These are phyloP conservation scores for Fragum whitleyi DNA, from an alignment of 2,888 invertebrate species.

Conservation along the genomic window DNA sequence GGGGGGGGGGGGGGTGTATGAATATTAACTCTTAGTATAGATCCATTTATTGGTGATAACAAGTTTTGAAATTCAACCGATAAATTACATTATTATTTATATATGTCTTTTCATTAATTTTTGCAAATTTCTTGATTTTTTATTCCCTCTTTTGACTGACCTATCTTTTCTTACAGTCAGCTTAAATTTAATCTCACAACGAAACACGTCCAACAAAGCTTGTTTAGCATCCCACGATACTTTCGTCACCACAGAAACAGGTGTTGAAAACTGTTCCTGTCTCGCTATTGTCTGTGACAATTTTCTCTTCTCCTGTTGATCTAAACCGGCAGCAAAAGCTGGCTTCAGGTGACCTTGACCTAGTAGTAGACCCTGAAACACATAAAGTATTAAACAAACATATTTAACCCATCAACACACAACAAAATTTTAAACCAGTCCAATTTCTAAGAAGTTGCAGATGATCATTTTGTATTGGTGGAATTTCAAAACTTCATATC, in stretches of 20 bases:
- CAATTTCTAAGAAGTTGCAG: no score
- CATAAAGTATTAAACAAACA: neutral
- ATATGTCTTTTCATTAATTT: neutral
- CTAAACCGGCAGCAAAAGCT: constrained; percentile 86
- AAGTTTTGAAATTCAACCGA: no score
- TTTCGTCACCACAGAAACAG: constrained; percentile 89
- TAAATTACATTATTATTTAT: no score
- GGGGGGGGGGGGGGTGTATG: no score
- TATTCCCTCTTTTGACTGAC: neutral
- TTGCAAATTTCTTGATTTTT: neutral
- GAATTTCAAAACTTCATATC: no score
- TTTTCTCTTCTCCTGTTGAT: constrained; percentile 64
- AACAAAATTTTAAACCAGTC: no score
- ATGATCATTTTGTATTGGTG: no score
- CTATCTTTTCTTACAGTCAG: constrained; percentile 78
- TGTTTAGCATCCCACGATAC: constrained; percentile 89
- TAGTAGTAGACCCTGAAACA: constrained; percentile 89
- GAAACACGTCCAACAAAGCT: constrained; percentile 89
- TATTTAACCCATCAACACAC: no score
- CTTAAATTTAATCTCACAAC: constrained; percentile 87
- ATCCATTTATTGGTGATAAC: no score
- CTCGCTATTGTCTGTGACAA: no score
- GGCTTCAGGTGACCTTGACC: neutral
- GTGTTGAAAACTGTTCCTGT: neutral
- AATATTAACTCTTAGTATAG: no score